A percentile compares a stretch with the other conserved stretches of the same genome.
Evolutionary conservation across 2,797 vertebrate genomes (phyloP).

Genomic region (Eptatretus atami): DNA sequence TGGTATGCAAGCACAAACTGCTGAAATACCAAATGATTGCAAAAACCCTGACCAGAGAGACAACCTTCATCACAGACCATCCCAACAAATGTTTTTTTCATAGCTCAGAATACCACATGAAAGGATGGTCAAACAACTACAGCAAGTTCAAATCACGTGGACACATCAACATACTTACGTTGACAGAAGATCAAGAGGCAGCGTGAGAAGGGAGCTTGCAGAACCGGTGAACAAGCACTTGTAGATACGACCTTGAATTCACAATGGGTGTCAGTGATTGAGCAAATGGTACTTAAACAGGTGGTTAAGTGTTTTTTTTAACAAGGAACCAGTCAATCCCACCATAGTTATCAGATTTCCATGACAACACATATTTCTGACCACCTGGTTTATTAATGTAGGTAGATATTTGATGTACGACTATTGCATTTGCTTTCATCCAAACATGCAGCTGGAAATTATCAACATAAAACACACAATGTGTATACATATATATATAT

Average conservation of each 20-base stretch:
- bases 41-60: too few species aligned
- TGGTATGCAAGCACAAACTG: neutral
- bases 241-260: constrained; percentile 55
- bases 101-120: too few species aligned
- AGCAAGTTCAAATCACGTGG: too few species aligned
- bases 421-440: too few species aligned
- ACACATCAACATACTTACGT: constrained; percentile 32
- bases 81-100: too few species aligned
- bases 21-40: too few species aligned
- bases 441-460: too few species aligned
- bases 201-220: constrained; percentile 78
- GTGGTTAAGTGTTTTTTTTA: neutral
- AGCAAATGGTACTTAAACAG: constrained; percentile 2
- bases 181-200: constrained; percentile 84
- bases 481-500: neutral
- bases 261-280: constrained; percentile 8
- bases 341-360: neutral
- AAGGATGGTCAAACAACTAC: too few species aligned
- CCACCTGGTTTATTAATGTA: too few species aligned
- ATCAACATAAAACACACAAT: neutral
- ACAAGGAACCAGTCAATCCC: neutral
- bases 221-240: constrained; percentile 98
- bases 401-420: too few species aligned
- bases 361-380: neutral
- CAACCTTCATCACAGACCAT: too few species aligned